Evolutionary conservation across 2,113 vertebrate genomes (phyloP).

Genomic region (Dascyllus trimaculatus): DNA sequence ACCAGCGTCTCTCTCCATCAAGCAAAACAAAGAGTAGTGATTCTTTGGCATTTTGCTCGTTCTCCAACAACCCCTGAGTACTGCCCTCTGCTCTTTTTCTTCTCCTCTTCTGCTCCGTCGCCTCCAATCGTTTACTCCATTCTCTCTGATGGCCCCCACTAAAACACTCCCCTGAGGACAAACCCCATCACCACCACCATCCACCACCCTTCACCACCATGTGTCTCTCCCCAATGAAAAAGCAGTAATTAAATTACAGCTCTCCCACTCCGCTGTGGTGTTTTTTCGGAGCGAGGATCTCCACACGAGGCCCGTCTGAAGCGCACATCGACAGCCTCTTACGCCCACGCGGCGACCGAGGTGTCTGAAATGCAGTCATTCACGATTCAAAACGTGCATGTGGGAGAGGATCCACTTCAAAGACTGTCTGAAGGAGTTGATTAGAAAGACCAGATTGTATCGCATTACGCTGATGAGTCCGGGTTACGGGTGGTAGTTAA

Average conservation of each 20-base stretch:
- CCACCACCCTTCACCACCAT: neutral
- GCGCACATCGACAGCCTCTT: slow-evolving; percentile 48
- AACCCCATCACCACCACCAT: neutral
- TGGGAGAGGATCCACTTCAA: slow-evolving; percentile 45
- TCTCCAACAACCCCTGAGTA: slow-evolving; percentile 51
- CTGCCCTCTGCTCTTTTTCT: slow-evolving; percentile 73
- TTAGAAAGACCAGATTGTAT: slow-evolving; percentile 64
- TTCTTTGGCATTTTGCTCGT: slow-evolving; percentile 59
- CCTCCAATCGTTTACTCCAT: slow-evolving; percentile 74
- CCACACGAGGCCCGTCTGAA: slow-evolving; percentile 57
- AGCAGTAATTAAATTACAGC: slow-evolving; percentile 65
- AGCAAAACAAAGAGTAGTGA: slow-evolving; percentile 54
- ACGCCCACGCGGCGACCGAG: slow-evolving; percentile 57
- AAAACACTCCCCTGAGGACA: slow-evolving; percentile 67
- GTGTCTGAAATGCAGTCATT: slow-evolving; percentile 51
- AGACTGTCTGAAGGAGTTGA: slow-evolving; percentile 55
- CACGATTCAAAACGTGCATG: slow-evolving; percentile 54
- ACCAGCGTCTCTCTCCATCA: slow-evolving; percentile 37
- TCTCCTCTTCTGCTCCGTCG: slow-evolving; percentile 73
- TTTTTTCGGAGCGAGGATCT: slow-evolving; percentile 42
- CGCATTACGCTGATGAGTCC: slow-evolving; percentile 64
- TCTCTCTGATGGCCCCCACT: slow-evolving; percentile 54
- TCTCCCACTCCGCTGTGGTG: slow-evolving; percentile 35
- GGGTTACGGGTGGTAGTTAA: slow-evolving; percentile 53
- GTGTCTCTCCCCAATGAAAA: slow-evolving; percentile 48